Evolutionary conservation across 2,888 invertebrate species (phyloP).

Genomic region (Meghimatium bilineatum): DNA sequence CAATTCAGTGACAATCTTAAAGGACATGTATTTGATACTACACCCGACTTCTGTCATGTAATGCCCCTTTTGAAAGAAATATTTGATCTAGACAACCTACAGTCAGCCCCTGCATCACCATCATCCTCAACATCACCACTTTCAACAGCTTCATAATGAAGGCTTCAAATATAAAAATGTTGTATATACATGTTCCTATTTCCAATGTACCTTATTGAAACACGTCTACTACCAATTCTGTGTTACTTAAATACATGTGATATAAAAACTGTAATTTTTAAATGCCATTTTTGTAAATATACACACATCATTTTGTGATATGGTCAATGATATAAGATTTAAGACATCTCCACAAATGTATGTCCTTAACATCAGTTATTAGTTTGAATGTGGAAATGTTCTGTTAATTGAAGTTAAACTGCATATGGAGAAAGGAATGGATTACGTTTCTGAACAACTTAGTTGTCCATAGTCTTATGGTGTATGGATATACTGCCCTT

Average conservation of each 20-base stretch:
- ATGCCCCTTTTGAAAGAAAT: slow-evolving; percentile 67
- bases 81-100: slow-evolving; percentile 57
- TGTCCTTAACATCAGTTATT: too few species aligned
- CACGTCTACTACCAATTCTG: background rate
- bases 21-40: slow-evolving; percentile 58
- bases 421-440: too few species aligned
- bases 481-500: too few species aligned
- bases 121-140: slow-evolving; percentile 8
- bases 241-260: slow-evolving; percentile 1
- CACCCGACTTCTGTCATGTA: slow-evolving; percentile 58
- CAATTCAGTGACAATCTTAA: slow-evolving; percentile 63
- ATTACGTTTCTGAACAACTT: too few species aligned
- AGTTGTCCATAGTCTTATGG: too few species aligned
- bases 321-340: background rate
- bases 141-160: slow-evolving; percentile 13
- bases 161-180: background rate
- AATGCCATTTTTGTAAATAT: too few species aligned
- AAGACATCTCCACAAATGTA: background rate
- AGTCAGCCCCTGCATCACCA: slow-evolving; percentile 2
- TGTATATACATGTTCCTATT: background rate
- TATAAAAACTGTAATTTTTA: background rate
- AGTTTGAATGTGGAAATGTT: too few species aligned
- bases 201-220: background rate
- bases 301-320: background rate
- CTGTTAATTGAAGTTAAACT: too few species aligned